Percentiles rank a stretch among this genome's conserved stretches.
Evolutionary conservation across 2,113 vertebrate species (phyloP).

Genomic region (Rutilus rutilus): DNA sequence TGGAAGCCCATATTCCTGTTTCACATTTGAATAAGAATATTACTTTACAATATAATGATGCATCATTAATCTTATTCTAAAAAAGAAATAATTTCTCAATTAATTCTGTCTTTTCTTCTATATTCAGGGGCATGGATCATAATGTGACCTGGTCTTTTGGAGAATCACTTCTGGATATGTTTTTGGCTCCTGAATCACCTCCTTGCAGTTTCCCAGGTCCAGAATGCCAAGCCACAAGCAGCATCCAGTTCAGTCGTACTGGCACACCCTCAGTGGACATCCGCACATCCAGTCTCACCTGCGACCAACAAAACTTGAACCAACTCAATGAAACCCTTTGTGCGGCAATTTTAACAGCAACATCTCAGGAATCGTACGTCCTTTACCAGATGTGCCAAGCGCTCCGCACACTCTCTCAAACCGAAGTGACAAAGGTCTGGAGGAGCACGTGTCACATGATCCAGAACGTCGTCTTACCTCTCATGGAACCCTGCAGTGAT

Average conservation of each 20-base stretch:
- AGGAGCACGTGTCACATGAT: constrained; percentile 67
- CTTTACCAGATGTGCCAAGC: constrained; percentile 65
- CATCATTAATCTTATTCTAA: no score
- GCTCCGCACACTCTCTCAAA: constrained; percentile 59
- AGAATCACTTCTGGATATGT: constrained; percentile 69
- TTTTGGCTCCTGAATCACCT: constrained; percentile 60
- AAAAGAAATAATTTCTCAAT: neutral
- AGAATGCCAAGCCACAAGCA: constrained; percentile 55
- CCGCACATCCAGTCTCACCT: constrained; percentile 52
- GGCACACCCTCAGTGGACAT: neutral
- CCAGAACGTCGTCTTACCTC: constrained; percentile 54
- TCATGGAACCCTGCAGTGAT: constrained; percentile 52
- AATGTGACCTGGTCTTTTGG: constrained; percentile 80
- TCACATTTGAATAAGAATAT: neutral
- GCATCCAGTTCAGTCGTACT: constrained; percentile 50
- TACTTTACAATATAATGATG: no score
- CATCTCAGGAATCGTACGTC: constrained; percentile 36
- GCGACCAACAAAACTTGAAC: constrained; percentile 64
- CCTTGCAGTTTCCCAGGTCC: constrained; percentile 59
- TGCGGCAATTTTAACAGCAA: constrained; percentile 55
- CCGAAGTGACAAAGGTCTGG: constrained; percentile 65
- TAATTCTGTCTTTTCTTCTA: constrained; percentile 11
- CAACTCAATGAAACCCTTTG: constrained; percentile 73
- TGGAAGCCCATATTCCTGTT: neutral
- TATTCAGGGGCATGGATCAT: constrained; percentile 76